These are phyloP conservation scores for Onychomys torridus DNA, from an alignment of 2,797 vertebrate genomes.

Conservation along the genomic window DNA sequence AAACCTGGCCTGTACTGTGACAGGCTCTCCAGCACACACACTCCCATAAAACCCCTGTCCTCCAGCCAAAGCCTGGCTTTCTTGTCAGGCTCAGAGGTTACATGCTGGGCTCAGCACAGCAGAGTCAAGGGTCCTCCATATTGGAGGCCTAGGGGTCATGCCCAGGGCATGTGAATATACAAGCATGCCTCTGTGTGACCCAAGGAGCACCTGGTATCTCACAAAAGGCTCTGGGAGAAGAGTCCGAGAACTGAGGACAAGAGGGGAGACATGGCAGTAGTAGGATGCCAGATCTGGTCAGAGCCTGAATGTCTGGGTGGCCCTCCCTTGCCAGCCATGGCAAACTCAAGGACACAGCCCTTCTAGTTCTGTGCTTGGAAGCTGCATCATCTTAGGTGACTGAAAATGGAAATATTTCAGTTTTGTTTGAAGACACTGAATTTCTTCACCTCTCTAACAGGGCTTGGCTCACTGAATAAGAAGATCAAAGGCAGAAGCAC, in stretches of 20 bases:
- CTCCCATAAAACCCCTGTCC: not conserved
- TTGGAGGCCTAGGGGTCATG: not conserved
- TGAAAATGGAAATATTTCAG: not conserved
- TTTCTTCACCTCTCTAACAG: not conserved
- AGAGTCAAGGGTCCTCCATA: not conserved
- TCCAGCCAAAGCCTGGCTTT: not conserved
- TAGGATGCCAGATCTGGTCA: not conserved
- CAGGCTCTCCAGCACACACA: not conserved
- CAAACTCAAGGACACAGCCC: not conserved
- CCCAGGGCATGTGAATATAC: not conserved
- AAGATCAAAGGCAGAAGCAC: not conserved
- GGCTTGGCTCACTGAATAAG: not conserved
- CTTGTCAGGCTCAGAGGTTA: not conserved
- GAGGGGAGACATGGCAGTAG: not conserved
- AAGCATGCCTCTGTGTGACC: rapidly evolving
- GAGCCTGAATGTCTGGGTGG: not conserved
- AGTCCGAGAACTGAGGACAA: not conserved
- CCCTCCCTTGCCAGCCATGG: not conserved
- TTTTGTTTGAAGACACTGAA: not conserved
- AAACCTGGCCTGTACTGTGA: rapidly evolving
- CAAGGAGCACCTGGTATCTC: too few relatives aligned
- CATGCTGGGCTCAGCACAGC: not conserved
- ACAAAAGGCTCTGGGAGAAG: not conserved
- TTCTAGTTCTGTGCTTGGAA: not conserved
- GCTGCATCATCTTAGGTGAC: not conserved